Percentiles rank a stretch among this genome's conserved stretches.
Evolutionary conservation across 2,888 invertebrate genomes (phyloP).

Genomic region (Brenthis daphne): DNA sequence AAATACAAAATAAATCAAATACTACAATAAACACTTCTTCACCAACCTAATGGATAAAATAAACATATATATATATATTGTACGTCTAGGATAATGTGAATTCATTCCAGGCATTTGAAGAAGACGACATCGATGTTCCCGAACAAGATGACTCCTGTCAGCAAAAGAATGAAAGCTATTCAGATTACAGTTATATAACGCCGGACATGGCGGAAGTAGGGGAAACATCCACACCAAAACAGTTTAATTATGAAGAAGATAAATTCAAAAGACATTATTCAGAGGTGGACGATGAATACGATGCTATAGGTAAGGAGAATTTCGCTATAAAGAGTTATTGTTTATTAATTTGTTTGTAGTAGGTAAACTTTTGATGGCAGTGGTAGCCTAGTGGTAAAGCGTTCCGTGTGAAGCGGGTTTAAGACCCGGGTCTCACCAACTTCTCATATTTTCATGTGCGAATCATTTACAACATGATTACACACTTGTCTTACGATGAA

Average conservation of each 20-base stretch:
- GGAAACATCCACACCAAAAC: constrained; percentile 20
- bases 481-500: too few species aligned
- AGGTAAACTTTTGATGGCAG: too few species aligned
- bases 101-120: constrained; percentile 52
- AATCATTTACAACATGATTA: too few species aligned
- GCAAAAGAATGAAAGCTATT: constrained; percentile 41
- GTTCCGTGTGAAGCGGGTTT: too few species aligned
- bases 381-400: too few species aligned
- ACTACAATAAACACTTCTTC: too few species aligned
- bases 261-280: constrained; percentile 56
- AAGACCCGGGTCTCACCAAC: too few species aligned
- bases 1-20: too few species aligned
- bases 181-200: constrained; percentile 41
- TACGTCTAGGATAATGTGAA: neutral
- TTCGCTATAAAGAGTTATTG: neutral
- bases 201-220: constrained; percentile 45
- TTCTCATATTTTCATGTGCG: too few species aligned
- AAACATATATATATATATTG: too few species aligned
- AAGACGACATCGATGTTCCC: constrained; percentile 49
- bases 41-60: too few species aligned
- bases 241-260: constrained; percentile 51
- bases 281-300: constrained; percentile 70
- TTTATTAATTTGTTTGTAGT: neutral
- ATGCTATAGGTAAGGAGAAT: constrained; percentile 66
- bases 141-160: constrained; percentile 43